Evolutionary conservation across 2,113 vertebrate genomes (phyloP).

Genomic region (Pachypanchax playfairii): DNA sequence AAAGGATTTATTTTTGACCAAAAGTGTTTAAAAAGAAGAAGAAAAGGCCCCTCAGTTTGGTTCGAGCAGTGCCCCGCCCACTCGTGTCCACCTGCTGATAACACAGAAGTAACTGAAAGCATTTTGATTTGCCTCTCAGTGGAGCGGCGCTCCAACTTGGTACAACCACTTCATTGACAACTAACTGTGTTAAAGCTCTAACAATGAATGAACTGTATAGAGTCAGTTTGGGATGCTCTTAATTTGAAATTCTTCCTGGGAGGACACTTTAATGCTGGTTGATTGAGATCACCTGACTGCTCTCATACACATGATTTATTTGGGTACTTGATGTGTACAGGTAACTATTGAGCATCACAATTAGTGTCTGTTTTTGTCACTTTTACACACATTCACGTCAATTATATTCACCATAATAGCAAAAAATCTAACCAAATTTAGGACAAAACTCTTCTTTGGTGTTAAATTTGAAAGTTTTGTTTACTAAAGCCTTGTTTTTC

Average conservation of each 20-base stretch:
- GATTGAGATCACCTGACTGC: too few relatives aligned
- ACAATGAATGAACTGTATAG: constrained; percentile 49
- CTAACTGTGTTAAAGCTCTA: constrained; percentile 36
- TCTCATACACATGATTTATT: too few relatives aligned
- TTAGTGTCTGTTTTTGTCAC: constrained; percentile 6
- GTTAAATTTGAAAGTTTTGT: constrained; percentile 27
- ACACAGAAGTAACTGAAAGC: constrained; percentile 32
- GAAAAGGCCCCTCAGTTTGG: background rate
- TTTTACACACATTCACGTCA: too few relatives aligned
- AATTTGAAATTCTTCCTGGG: constrained; percentile 44
- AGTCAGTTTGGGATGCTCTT: constrained; percentile 30
- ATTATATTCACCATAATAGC: too few relatives aligned
- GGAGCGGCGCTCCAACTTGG: constrained; percentile 19
- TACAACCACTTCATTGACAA: too few relatives aligned
- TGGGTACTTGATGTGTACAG: constrained; percentile 31
- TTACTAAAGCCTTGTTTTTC: constrained; percentile 40
- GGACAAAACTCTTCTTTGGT: too few relatives aligned
- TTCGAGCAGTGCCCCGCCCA: background rate
- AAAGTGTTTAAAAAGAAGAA: constrained; percentile 6
- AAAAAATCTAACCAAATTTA: constrained; percentile 49
- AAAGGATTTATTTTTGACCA: background rate
- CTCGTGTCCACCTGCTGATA: background rate
- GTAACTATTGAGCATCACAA: constrained; percentile 16
- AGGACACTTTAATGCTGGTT: constrained; percentile 30
- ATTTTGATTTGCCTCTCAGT: constrained; percentile 29